A percentile compares a stretch with the other conserved stretches of the same genome.
These are phyloP conservation scores for Tiliacea aurago DNA, from an alignment of 2,888 invertebrate genomes.

Conservation along the genomic window DNA sequence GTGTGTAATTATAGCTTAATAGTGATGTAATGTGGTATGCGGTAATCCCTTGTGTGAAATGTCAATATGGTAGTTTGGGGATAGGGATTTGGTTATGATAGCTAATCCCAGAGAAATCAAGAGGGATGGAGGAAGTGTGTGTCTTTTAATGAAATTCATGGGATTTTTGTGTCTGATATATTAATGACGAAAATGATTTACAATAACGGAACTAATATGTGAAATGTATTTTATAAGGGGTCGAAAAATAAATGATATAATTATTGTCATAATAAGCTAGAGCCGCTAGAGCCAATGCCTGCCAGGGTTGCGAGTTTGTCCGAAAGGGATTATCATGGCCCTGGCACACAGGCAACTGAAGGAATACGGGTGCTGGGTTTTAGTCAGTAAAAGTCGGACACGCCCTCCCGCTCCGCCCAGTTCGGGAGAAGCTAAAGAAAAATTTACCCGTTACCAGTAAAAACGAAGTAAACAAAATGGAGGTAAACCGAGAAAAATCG, in stretches of 20 bases:
- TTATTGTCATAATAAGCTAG: too few relatives aligned
- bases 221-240: too few relatives aligned
- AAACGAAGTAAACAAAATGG: constrained; percentile 21
- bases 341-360: too few relatives aligned
- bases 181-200: constrained; percentile 6
- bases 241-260: not conserved
- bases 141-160: constrained; percentile 50
- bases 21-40: constrained; percentile 66
- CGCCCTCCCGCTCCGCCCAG: too few relatives aligned
- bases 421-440: too few relatives aligned
- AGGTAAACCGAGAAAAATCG: constrained; percentile 6
- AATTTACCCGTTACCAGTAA: too few relatives aligned
- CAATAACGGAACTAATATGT: not conserved
- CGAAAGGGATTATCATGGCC: too few relatives aligned
- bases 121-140: constrained; percentile 35
- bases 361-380: too few relatives aligned
- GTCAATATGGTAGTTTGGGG: constrained; percentile 68
- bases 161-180: constrained; percentile 25
- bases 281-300: too few relatives aligned
- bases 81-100: constrained; percentile 62
- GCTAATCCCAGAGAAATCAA: constrained; percentile 53
- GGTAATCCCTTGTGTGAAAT: constrained; percentile 74
- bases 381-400: too few relatives aligned
- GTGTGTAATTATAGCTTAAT: constrained; percentile 63
- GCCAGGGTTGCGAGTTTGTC: too few relatives aligned